A percentile compares a stretch with the other conserved stretches of the same genome.
Evolutionary conservation across 2,888 invertebrate genomes (phyloP).

Genomic region (Hoplodrina ambigua): DNA sequence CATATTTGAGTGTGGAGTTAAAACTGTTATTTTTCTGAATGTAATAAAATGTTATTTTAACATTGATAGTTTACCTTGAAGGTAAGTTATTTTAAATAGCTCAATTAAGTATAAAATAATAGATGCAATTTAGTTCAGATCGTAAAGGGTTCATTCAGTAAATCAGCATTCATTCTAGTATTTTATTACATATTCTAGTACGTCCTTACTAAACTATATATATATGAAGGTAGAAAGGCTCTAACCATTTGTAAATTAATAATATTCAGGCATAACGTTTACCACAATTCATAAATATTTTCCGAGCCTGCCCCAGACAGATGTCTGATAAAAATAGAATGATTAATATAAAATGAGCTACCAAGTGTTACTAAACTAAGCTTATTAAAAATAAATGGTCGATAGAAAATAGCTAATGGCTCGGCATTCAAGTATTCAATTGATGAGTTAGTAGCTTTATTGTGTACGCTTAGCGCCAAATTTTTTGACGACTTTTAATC

Average conservation of each 20-base stretch:
- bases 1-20: conserved; percentile 53
- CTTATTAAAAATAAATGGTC: neutral
- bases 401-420: neutral
- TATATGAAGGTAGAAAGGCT: neutral
- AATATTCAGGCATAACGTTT: neutral
- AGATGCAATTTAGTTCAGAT: neutral
- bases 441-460: neutral
- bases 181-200: neutral
- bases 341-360: conserved; percentile 14
- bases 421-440: neutral
- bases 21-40: neutral
- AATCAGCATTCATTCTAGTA: neutral
- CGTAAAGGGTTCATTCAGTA: neutral
- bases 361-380: neutral
- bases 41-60: neutral
- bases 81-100: neutral
- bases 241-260: conserved; percentile 18
- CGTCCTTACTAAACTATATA: no score
- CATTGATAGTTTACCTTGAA: neutral
- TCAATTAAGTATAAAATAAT: neutral
- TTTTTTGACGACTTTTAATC: neutral
- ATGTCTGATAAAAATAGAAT: conserved; percentile 15
- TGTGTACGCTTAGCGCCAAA: neutral
- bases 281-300: conserved; percentile 7
- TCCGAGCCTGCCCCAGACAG: neutral